Evolutionary conservation across 1,140 invertebrate genomes (phyloP), one percentile per base, ranked within the genome.

Genomic region (Drosophila pruinosa): DNA sequence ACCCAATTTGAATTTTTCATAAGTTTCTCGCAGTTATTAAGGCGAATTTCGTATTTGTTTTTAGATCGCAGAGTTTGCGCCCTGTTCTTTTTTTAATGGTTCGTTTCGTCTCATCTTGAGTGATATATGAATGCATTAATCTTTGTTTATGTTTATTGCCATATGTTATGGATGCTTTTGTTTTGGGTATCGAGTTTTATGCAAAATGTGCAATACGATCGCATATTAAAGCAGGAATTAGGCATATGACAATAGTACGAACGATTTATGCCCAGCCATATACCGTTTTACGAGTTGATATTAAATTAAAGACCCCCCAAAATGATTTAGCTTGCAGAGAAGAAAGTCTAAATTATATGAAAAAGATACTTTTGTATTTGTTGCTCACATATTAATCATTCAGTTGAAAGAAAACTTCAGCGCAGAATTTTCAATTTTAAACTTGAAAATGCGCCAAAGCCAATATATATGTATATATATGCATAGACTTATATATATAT

Each of bases 61-160:
- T 67, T 67, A 52, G 50, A 47, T 64, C 56, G 3, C 19, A 34
- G 65, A 22, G 8, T 22, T 48, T 8, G 4, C 24, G 12, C 2
- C 45, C 28, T 43, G 45, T 52, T 43, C 3, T 28, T 41, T 10
- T 61, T 70, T 74, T 77, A 70, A 77, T 77, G 58, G 53, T 68
- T 70, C 71, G 52, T 74, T 77, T 74, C 48, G 38, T 63, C 61
- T 26, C 45, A 64, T 57, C 74, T 78, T 88, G 82, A 88, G 82
- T 88, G 83, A 88, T 88, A 88, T 88, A 88, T 88, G 75, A 67
- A 61, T 78, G 82, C 82, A 88, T 88, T 88, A 82, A 88, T 88
- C 82, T 82, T 88, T 72, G 78, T 88, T 88, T 88, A 89, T 88
- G 82, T 86, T 88, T 75, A 88, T 70, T 65, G 43, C 39, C 65